Evolutionary conservation across 2,888 invertebrate genomes (phyloP).

Genomic region (Callyntrura sp.): DNA sequence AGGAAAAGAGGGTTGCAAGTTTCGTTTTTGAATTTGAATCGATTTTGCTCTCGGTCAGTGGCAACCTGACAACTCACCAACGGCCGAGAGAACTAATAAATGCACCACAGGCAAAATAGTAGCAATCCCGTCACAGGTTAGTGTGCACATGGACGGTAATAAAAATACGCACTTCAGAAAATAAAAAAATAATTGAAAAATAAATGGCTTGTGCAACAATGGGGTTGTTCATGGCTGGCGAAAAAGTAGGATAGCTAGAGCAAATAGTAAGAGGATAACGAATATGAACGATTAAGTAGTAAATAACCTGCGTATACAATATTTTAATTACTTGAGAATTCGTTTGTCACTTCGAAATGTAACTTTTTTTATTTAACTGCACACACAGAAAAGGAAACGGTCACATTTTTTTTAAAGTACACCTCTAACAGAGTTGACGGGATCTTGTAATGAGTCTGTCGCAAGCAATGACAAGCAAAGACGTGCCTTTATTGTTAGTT

Average conservation of each 20-base stretch:
- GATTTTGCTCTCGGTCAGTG: constrained; percentile 29
- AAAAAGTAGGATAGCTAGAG: background rate
- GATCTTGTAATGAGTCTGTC: too few species aligned
- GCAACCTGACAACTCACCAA: background rate
- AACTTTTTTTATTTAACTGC: too few species aligned
- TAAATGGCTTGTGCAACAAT: background rate
- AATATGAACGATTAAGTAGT: too few species aligned
- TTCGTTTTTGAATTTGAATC: background rate
- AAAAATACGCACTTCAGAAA: background rate
- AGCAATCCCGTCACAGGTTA: background rate
- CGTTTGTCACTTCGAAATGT: too few species aligned
- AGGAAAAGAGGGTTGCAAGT: background rate
- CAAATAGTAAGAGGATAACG: too few species aligned
- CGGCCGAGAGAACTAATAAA: background rate
- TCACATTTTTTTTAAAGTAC: too few species aligned
- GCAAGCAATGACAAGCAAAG: too few species aligned
- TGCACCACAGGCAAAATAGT: background rate
- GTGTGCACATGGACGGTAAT: background rate
- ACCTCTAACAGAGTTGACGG: too few species aligned
- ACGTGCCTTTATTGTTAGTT: too few species aligned
- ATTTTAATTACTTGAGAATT: too few species aligned
- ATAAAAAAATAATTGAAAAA: background rate
- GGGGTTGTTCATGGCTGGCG: background rate
- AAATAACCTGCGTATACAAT: too few species aligned
- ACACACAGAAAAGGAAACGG: too few species aligned